Percentiles rank a stretch among this genome's conserved stretches.
Evolutionary conservation across 1,140 invertebrate genomes (phyloP).

Genomic region (Cephus cinctus): DNA sequence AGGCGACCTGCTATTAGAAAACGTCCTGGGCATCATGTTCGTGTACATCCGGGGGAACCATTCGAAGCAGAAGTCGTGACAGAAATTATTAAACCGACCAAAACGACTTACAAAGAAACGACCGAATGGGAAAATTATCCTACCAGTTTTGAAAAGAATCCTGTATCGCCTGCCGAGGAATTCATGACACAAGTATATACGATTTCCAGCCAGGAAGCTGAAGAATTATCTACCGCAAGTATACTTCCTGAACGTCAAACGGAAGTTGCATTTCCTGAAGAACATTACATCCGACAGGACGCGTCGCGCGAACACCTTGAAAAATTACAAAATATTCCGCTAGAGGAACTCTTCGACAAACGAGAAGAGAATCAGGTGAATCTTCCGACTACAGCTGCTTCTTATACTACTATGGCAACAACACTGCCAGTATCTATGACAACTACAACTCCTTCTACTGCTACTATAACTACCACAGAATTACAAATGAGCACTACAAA

Average conservation of each 20-base stretch:
- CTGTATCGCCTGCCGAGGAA: constrained; percentile 16
- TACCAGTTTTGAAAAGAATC: constrained; percentile 25
- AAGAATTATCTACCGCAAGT: too few relatives aligned
- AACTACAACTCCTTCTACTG: constrained; percentile 24
- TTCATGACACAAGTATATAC: constrained; percentile 8
- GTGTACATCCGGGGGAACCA: constrained; percentile 23
- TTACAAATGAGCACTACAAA: constrained; percentile 13
- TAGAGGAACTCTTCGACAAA: constrained; percentile 40
- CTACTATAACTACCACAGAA: constrained; percentile 24
- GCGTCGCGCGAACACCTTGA: constrained; percentile 18
- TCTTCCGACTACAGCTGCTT: constrained; percentile 23
- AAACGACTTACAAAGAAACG: not conserved
- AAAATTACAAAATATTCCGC: too few relatives aligned
- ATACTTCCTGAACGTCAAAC: not conserved
- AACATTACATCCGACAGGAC: constrained; percentile 9
- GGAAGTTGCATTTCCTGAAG: not conserved
- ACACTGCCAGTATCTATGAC: constrained; percentile 20
- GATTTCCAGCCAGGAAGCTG: constrained; percentile 1
- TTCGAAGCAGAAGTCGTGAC: constrained; percentile 30
- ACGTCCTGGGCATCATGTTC: constrained; percentile 24
- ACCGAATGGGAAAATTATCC: not conserved
- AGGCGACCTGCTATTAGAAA: constrained; percentile 25
- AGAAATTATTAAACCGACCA: constrained; percentile 17
- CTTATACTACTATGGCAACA: constrained; percentile 9
- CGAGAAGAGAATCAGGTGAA: constrained; percentile 32